These are phyloP conservation scores for Rhopalosiphum padi DNA, from an alignment of 1,140 invertebrate genomes.

Conservation along the genomic window DNA sequence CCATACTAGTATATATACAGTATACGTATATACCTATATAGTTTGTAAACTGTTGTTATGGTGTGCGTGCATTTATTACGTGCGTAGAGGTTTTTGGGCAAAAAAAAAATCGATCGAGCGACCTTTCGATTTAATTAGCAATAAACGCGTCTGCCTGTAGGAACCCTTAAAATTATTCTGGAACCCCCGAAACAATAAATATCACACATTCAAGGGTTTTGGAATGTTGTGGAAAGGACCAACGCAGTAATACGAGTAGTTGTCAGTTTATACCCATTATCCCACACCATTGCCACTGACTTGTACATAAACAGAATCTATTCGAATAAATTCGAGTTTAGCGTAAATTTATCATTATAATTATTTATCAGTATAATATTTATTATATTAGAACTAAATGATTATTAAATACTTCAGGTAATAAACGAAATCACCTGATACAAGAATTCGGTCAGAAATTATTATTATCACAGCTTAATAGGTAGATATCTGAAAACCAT, in stretches of 20 bases:
- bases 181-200: constrained; percentile 41
- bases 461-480: background rate
- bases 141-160: constrained; percentile 5
- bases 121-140: constrained; percentile 57
- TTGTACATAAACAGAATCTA: background rate
- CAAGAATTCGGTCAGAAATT: background rate
- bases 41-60: background rate
- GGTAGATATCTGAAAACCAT: background rate
- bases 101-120: constrained; percentile 46
- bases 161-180: constrained; percentile 55
- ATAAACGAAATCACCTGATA: background rate
- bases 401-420: background rate
- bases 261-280: constrained; percentile 26
- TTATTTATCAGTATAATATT: background rate
- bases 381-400: background rate
- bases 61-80: background rate
- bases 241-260: background rate
- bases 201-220: constrained; percentile 35
- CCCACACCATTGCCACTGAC: background rate
- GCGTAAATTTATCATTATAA: background rate
- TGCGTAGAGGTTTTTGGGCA: constrained; percentile 3
- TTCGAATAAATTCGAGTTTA: background rate
- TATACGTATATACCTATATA: background rate
- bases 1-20: background rate
- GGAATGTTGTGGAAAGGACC: constrained; percentile 54